These are phyloP conservation scores for Serinus canaria DNA, from an alignment of 2,113 vertebrate genomes.

Conservation along the genomic window DNA sequence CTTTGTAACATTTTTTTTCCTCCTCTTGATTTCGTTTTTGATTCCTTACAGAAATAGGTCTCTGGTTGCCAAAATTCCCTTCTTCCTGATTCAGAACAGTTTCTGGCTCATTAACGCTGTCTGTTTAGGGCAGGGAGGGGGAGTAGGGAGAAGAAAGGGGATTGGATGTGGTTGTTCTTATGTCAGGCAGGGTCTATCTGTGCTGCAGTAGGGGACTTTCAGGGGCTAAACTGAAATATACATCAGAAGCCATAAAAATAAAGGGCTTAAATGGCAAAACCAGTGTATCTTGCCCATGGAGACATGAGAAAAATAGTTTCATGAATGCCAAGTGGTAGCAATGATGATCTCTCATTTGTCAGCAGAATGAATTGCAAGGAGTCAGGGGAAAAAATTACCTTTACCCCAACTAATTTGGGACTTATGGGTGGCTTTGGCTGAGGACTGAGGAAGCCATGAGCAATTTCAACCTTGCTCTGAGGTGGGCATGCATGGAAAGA, in stretches of 20 bases:
- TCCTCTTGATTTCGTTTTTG: not conserved
- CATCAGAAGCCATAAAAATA: not conserved
- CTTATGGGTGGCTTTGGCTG: not conserved
- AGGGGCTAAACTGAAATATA: not conserved
- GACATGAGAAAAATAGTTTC: not conserved
- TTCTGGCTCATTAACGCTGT: not conserved
- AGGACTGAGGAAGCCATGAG: not conserved
- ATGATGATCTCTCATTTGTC: not conserved
- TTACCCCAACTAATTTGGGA: not conserved
- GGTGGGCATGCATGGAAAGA: not conserved
- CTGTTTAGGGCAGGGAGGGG: not conserved
- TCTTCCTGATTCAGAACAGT: not conserved
- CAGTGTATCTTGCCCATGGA: not conserved
- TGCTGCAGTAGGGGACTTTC: not conserved
- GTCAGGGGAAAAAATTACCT: not conserved
- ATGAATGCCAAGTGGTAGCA: not conserved
- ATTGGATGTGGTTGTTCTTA: not conserved
- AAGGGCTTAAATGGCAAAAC: not conserved
- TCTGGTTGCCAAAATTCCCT: not conserved
- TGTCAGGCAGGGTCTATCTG: not conserved
- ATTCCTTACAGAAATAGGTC: conserved; percentile 13
- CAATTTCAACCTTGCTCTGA: not conserved
- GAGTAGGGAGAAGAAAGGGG: not conserved
- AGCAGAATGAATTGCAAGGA: not conserved
- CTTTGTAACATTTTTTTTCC: not conserved